Base-by-base conservation (phyloP, 2,113 vertebrate genomes). In the Tychaedon coryphoeus region DNA sequence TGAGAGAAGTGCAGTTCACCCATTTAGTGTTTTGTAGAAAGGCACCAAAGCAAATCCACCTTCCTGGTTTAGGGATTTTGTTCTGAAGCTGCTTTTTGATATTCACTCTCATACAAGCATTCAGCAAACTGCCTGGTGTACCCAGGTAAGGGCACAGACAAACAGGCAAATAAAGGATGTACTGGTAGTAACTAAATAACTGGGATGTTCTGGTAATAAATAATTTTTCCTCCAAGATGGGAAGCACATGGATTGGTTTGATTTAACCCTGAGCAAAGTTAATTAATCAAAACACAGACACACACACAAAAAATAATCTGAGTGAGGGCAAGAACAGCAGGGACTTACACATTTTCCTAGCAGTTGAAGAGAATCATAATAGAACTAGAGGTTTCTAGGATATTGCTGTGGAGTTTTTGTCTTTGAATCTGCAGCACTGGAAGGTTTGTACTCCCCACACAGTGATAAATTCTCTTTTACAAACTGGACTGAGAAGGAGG, bases 401-500 rank as follows among this genome's bases (percentile, higher is more conserved):
- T 58, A 54, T 48, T 54, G 56, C 71, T 64, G 17, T 62, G 88
- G 62, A 86, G 87, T 94, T 96, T 85, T 91, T 95, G 79, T 93
- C 88, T 93, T 95, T 51, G 87, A 93, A 81, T 86, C 76, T 53
- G 43, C 54, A 83, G 79, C 26, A 14, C 19, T 82, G 86, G 75
- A 57, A 93, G 50, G 65, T 47, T 81, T 73, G 18, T 74, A 62
- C 53, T 92, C 93, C 78, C 84, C 92, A 86, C 75, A 43, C 90
- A 40, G 86, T 47, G 69, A 92, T 97, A 96, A 82, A 84, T 81
- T 82, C 84, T 90, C 85, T 77, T 91, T 94, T 95, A 94, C 93
- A 90, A 95, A 95, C 84, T 92, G 89, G 77, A 79, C 89, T 73
- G 93, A 81, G 84, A 69, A 88, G 67, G 61, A 96, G 48, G 53